Base-by-base conservation (phyloP, 2,113 vertebrate species). In the Istiophorus platypterus region DNA sequence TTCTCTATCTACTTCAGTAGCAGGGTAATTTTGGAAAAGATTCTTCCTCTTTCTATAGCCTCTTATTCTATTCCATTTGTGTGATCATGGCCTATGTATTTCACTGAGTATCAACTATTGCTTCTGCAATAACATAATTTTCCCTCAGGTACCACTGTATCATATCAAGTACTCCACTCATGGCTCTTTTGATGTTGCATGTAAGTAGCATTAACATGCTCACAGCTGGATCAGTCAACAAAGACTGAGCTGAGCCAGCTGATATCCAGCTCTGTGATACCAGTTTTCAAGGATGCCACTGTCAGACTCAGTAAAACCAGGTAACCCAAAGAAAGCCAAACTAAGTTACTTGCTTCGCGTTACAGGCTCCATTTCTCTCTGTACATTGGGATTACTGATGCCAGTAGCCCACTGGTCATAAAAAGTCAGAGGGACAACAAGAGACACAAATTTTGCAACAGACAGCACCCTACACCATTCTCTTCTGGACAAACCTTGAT, bases 391-490 rank as follows among this genome's bases (percentile, higher is more conserved):
- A 61, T 71, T 59, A 51, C 7, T 86, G 47, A 66, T 41, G 57
- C 85, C 78, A 82, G 74, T 56, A 72, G 26, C 82, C 80, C 71
- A 84, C 88, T 88, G 90, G 82, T 82, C 74, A 72, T n/a, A 57
- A 57, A 45, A 63, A 54, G 59, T 62, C 39, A 31, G 5, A 57
- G 29, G 26, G 20, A 45, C 70, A 58, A 66, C 26, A 69, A 72
- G 11, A 41, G 31, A 34, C n/a, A 69, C 49, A n/a, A 27, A 20
- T 71, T 57, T 18, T 49, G 58, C 51, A 82, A 61, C 65, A 68
- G 31, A 80, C 51, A 26, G 29, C 24, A 54, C 22, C 49, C 45
- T n/a, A 18, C 45, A 37, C 15, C 45, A 9, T 14, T 64, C 37
- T 41, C 15, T 51, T 27, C 72, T 42, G 34, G 73, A 52, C 24